Evolutionary conservation across 2,888 invertebrate genomes (phyloP).

Genomic region (Caenorhabditis sp.): DNA sequence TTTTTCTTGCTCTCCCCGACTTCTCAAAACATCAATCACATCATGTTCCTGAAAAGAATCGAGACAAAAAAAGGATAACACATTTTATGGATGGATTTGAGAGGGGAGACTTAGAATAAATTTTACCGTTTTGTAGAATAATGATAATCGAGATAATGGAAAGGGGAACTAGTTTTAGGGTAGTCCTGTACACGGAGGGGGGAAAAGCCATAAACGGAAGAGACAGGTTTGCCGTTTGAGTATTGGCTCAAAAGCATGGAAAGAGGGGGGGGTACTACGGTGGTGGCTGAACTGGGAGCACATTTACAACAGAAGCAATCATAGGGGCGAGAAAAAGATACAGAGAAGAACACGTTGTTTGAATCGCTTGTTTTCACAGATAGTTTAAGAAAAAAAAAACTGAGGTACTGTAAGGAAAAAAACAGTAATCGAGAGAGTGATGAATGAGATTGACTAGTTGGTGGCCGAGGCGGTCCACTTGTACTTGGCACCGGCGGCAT

Average conservation of each 20-base stretch:
- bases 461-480: slow-evolving; percentile 68
- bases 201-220: background rate
- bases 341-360: slow-evolving; percentile 21
- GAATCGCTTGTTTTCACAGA: slow-evolving; percentile 35
- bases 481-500: slow-evolving; percentile 55
- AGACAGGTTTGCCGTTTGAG: background rate
- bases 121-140: background rate
- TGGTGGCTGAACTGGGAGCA: too few species aligned
- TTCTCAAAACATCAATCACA: background rate
- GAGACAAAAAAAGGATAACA: too few species aligned
- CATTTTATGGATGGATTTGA: too few species aligned
- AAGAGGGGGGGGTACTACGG: background rate
- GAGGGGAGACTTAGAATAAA: background rate
- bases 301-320: too few species aligned
- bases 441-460: slow-evolving; percentile 16
- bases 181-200: too few species aligned
- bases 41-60: background rate
- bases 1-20: background rate
- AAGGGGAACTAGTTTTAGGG: background rate
- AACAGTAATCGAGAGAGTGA: background rate
- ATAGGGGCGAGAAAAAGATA: too few species aligned
- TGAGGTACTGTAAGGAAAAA: slow-evolving; percentile 18
- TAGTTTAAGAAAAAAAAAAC: slow-evolving; percentile 5
- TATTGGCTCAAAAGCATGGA: background rate
- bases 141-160: background rate